Evolutionary conservation across 2,888 invertebrate species (phyloP).

Genomic region (Andricus quercusramuli): DNA sequence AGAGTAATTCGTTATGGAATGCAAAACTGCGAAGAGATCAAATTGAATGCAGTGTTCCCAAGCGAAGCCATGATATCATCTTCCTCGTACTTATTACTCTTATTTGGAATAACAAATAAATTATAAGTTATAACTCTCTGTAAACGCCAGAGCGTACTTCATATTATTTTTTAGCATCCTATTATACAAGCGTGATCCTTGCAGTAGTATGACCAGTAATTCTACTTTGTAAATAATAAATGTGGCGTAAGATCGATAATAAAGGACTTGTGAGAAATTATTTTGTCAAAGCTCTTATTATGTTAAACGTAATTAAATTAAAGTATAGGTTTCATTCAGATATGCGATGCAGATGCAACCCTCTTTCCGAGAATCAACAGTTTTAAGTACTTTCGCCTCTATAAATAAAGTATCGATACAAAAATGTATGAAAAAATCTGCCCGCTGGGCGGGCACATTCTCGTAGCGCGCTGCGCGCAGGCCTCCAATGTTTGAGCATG

Average conservation of each 20-base stretch:
- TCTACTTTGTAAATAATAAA: conserved; percentile 63
- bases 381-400: not conserved
- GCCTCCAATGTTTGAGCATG: no score
- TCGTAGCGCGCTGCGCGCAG: no score
- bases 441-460: no score
- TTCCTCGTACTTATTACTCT: conserved; percentile 53
- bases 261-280: conserved; percentile 51
- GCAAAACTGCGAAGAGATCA: not conserved
- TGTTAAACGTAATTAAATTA: not conserved
- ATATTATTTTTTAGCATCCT: conserved; percentile 54
- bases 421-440: no score
- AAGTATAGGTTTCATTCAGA: not conserved
- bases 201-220: conserved; percentile 57
- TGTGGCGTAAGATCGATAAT: conserved; percentile 55
- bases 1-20: conserved; percentile 8
- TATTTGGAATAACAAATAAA: conserved; percentile 48
- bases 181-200: conserved; percentile 60
- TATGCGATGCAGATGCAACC: not conserved
- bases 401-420: not conserved
- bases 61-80: conserved; percentile 55
- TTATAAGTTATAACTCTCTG: conserved; percentile 53
- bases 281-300: not conserved
- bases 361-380: not conserved
- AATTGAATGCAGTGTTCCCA: conserved; percentile 47
- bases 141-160: conserved; percentile 51